Base-by-base conservation (phyloP, 2,797 vertebrate species). In the Parambassis ranga region DNA sequence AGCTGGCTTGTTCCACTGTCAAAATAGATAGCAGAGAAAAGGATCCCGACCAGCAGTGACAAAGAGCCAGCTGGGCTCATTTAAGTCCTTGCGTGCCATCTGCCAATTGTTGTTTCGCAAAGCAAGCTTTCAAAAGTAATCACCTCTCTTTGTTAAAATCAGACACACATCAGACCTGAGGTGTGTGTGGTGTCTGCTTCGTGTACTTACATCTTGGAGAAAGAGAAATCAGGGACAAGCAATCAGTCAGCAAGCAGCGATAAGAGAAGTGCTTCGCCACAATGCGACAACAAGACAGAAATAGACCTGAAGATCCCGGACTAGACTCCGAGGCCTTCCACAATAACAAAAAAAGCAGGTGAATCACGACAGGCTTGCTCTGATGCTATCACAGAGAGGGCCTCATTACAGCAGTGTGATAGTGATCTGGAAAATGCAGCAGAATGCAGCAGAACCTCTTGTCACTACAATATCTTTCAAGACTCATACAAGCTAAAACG, bases 11-110 rank as follows among this genome's bases (percentile, higher is more conserved):
- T 79, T 72, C 52, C 67, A 76, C 75, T 85, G 77, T 88, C 76
- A 87, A 85, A 89, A 86, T 76, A 87, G 69, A 80, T 58, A 57
- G 28, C 24, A 51, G 58, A 57, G 60, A 36, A 57, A 64, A 74
- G 65, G 74, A 73, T 78, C 46, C 52, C 28, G 60, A 71, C 56
- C 39, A 32, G 51, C 60, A 60, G 33, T 19, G 68, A 85, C 81
- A 88, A 87, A 88, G 78, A 84, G 71, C 74, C 87, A 90, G 78
- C 82, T 85, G 75, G 66, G 63, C 61, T 58, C 42, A 56, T 79
- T 69, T 71, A 64, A 65, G 72, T 64, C 15, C 75, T 88, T 82
- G 87, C 85, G 79, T 92, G 90, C 89, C 83, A 81, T 83, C 87
- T 77, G 65, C 77, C 66, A 79, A 78, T 78, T 89, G 89, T 81